Evolutionary conservation across 2,113 vertebrate genomes (phyloP), one percentile per base, ranked within the genome.

Genomic region (Ailuropoda melanoleuca): DNA sequence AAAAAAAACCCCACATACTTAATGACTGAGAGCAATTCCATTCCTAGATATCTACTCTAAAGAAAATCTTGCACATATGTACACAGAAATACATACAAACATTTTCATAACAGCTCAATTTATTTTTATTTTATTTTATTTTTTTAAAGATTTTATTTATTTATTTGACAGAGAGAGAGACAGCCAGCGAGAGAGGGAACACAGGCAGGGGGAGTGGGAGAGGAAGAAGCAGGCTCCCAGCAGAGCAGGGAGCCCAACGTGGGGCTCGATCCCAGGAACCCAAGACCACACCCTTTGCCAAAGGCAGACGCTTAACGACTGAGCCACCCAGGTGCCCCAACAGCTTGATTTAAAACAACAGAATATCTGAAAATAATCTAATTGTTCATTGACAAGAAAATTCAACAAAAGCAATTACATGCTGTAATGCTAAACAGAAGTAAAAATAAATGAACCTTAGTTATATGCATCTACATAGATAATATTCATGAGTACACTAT

Each of bases 321-420:
- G 43, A 43, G 43, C 43, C 43, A 43, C 43, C 43, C 43, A 43
- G 43, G 43, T 6, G 43, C 43, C 43, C 43, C 43, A 43, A 43
- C 43, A 90, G 8, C 2, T 92, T 96, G 89, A 37, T 18, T 86
- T 89, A 82, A 82, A 94, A 86, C 70, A 78, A 60, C 0, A 43
- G 14, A 83, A 82, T 80, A 60, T 75, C 43, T 64, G 62, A 53
- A 97, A 95, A 87, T 89, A 87, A 70, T 81, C 9, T 86, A 78
- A 31, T 72, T 93, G 39, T 37, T 48, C 26, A 95, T 26, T 72
- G 68, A 88, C 10, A 87, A 18, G 21, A 48, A 72, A 64, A 80
- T 80, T 53, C 77, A 84, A 78, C 26, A 86, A 58, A 31, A 93
- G 34, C 48, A 86, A 70, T 70, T 68, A 37, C 34, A 53, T 15